A percentile compares a stretch with the other conserved stretches of the same genome.
Conservation (phyloP, 2,888 invertebrate genomes). For the Metallyticus violacea region DNA sequence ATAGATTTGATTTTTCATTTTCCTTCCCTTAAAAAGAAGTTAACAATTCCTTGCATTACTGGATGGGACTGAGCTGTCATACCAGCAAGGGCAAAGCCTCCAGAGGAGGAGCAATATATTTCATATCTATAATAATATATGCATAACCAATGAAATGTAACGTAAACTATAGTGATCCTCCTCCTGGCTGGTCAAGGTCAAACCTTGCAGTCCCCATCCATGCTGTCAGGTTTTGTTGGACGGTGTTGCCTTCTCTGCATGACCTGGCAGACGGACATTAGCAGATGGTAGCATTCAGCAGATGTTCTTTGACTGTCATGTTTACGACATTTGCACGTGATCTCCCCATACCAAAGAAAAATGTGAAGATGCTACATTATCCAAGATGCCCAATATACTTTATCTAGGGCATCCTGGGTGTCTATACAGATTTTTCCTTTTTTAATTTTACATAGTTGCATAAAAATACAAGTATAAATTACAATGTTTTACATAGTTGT, state of each 20-base stretch:
- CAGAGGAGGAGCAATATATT: conserved; percentile 20
- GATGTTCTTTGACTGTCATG: conserved; percentile 31
- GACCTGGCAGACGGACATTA: not conserved
- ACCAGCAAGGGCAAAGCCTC: conserved; percentile 23
- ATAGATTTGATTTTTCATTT: conserved; percentile 28
- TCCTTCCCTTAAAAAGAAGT: conserved; percentile 22
- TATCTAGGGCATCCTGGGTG: conserved; percentile 28
- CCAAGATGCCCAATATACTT: conserved; percentile 30
- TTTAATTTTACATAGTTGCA: conserved; percentile 32
- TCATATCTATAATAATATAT: conserved; percentile 11
- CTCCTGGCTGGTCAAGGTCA: conserved; percentile 18
- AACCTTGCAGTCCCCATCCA: conserved; percentile 22
- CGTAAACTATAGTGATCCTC: not conserved
- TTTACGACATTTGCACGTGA: conserved; percentile 36
- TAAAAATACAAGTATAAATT: conserved; percentile 33
- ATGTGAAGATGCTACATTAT: conserved; percentile 32
- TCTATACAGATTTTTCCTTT: conserved; percentile 32
- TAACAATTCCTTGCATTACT: conserved; percentile 16
- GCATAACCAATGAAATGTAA: not conserved
- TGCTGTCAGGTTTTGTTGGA: conserved; percentile 6
- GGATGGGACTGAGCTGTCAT: conserved; percentile 16
- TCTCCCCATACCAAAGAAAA: conserved; percentile 39
- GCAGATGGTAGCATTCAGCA: not conserved
- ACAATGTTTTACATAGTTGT: conserved; percentile 34
- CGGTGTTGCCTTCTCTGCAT: not conserved